Evolutionary conservation across 2,888 invertebrate species (phyloP).

Genomic region (Pheosia tremula): DNA sequence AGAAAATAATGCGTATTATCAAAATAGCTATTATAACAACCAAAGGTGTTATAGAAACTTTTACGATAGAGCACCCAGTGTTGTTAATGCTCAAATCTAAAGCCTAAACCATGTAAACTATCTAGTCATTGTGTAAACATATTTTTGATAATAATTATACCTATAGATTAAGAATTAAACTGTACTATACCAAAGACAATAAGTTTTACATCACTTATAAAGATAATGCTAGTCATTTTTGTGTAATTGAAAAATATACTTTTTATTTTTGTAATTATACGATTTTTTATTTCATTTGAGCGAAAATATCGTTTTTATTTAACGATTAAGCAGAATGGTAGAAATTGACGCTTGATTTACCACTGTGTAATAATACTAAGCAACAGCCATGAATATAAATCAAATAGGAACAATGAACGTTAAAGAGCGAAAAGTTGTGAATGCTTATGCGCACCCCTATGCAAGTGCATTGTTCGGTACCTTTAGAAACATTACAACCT

Average conservation of each 20-base stretch:
- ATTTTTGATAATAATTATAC: slow-evolving; percentile 35
- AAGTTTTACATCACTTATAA: slow-evolving; percentile 50
- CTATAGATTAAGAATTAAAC: slow-evolving; percentile 26
- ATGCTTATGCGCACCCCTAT: slow-evolving; percentile 75
- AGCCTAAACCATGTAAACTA: slow-evolving; percentile 11
- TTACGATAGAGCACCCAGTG: slow-evolving; percentile 63
- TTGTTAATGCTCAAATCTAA: slow-evolving; percentile 75
- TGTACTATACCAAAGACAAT: slow-evolving; percentile 60
- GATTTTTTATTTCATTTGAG: not conserved
- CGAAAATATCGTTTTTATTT: not conserved
- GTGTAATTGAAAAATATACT: slow-evolving; percentile 45
- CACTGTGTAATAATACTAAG: slow-evolving; percentile 74
- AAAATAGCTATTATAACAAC: slow-evolving; percentile 64
- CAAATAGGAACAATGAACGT: slow-evolving; percentile 79
- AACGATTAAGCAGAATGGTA: slow-evolving; percentile 53
- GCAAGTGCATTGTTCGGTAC: slow-evolving; percentile 62
- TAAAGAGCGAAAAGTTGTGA: slow-evolving; percentile 84
- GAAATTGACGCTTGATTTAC: slow-evolving; percentile 73
- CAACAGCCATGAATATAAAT: slow-evolving; percentile 82
- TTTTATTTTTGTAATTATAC: slow-evolving; percentile 47
- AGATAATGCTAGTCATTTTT: slow-evolving; percentile 73
- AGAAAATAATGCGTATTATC: slow-evolving; percentile 56
- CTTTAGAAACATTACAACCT: slow-evolving; percentile 50
- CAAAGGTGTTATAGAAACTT: slow-evolving; percentile 73
- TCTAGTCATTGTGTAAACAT: slow-evolving; percentile 42